A percentile compares a stretch with the other conserved stretches of the same genome.
Evolutionary conservation across 2,113 vertebrate species (phyloP).

Genomic region (Lamprologus ornatipinnis): DNA sequence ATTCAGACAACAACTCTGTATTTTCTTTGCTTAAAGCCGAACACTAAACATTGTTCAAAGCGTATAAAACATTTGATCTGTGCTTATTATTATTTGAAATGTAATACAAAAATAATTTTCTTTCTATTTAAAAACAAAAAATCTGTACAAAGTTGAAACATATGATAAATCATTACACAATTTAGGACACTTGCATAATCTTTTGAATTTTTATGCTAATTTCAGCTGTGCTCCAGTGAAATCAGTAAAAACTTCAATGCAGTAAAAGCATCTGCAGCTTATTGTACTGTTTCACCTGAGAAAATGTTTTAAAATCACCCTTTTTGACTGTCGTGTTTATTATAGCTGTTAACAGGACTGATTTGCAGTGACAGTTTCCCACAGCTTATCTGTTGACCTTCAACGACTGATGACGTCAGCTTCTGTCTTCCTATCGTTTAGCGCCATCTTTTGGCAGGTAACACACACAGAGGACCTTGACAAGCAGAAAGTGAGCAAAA

Average conservation of each 20-base stretch:
- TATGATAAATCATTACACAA: neutral
- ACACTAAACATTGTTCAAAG: neutral
- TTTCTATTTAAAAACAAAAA: neutral
- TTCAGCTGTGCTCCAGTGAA: neutral
- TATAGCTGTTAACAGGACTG: neutral
- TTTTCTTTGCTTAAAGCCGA: neutral
- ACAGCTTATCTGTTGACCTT: neutral
- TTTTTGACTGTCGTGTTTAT: neutral
- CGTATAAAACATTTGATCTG: neutral
- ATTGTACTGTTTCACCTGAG: neutral
- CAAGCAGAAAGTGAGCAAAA: neutral
- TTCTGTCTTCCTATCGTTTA: neutral
- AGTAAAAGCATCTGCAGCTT: neutral
- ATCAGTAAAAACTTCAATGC: neutral
- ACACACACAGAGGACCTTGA: neutral
- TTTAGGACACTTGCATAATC: neutral
- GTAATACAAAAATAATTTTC: neutral
- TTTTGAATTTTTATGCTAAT: neutral
- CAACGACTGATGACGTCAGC: neutral
- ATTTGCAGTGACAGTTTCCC: neutral
- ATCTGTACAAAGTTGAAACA: neutral
- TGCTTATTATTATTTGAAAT: neutral
- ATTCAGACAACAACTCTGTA: neutral
- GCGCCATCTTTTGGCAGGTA: neutral
- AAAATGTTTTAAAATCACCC: neutral